Percentiles rank a stretch among this genome's conserved stretches.
phyloP scores from a whole-genome alignment of 2,888 invertebrate species.

The Lucinisca nassula region DNA sequence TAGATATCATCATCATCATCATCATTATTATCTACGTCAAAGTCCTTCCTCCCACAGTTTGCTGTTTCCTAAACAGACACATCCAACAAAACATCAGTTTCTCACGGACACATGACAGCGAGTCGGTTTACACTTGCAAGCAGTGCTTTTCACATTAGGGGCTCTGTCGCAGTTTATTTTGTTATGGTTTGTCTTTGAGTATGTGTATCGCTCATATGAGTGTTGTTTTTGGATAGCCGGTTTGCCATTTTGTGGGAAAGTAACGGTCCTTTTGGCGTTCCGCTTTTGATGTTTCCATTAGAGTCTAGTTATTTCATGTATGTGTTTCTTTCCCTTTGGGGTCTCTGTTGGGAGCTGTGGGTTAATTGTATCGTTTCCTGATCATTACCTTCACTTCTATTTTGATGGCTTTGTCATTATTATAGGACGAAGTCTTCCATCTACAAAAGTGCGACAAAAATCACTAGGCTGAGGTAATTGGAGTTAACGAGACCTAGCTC shows the following conservation, averaged over 20 bases:
- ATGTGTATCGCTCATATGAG: too few relatives aligned
- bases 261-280: too few relatives aligned
- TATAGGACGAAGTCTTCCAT: neutral
- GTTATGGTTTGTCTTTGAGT: too few relatives aligned
- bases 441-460: neutral
- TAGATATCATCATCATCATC: neutral
- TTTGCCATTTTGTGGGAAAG: too few relatives aligned
- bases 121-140: neutral
- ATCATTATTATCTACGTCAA: neutral
- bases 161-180: too few relatives aligned
- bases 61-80: neutral
- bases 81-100: neutral
- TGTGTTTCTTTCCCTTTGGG: too few relatives aligned
- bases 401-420: neutral
- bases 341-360: too few relatives aligned
- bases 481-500: neutral
- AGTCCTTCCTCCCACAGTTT: neutral
- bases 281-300: too few relatives aligned
- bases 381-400: too few relatives aligned
- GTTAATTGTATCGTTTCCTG: too few relatives aligned
- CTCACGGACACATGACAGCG: neutral
- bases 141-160: neutral
- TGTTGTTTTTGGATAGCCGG: too few relatives aligned
- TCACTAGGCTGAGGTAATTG: neutral
- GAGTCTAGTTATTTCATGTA: too few relatives aligned